Base-by-base conservation (phyloP, 2,113 vertebrate species). In the Zosterops pallidus region DNA sequence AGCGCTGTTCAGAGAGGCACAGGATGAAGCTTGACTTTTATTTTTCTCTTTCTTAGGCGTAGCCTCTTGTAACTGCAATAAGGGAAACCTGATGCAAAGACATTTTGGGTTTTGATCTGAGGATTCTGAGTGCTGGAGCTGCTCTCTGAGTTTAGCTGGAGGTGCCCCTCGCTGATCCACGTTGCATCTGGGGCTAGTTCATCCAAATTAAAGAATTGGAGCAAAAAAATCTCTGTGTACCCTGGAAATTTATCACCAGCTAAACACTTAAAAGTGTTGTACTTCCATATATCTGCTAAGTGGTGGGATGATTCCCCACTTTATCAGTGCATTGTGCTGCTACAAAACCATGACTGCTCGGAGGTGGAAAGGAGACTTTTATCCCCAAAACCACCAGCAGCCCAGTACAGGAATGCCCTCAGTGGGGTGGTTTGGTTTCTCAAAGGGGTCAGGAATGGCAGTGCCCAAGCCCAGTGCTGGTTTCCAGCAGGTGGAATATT, bases 241-340 rank as follows among this genome's bases (percentile, higher is more conserved):
- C 33, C 1, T 0, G 50, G 46, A 49, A 71, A 69, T 75, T 24
- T 33, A 29, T 62, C 46, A 25, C 13, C 31, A 70, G 15, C 56
- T 55, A 41, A 74, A 59, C 21, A 2, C 33, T 17, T 19, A 18
- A 9, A 24, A 41, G 15, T 12, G 21, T 17, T 78, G 23, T 42
- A 41, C 12, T 1, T 39, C 10, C 0, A 1, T 5, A 1, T 37
- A 6, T n/a, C 60, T 83, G 44, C 29, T 60, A 2, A 11, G 37
- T n/a, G 53, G 10, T 56, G 50, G 47, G 56, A 16, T 84, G 2
- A 39, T 29, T 46, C 41, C 14, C 7, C 6, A 11, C 28, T 24
- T 37, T 4, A 13, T 21, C 60, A 19, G 16, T 20, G 18, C 20
- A 2, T 5, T 31, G 26, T 41, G 16, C 41, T 69, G 44, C 15